Conservation (phyloP, 2,113 vertebrate genomes). For the Ramphastos sulfuratus region DNA sequence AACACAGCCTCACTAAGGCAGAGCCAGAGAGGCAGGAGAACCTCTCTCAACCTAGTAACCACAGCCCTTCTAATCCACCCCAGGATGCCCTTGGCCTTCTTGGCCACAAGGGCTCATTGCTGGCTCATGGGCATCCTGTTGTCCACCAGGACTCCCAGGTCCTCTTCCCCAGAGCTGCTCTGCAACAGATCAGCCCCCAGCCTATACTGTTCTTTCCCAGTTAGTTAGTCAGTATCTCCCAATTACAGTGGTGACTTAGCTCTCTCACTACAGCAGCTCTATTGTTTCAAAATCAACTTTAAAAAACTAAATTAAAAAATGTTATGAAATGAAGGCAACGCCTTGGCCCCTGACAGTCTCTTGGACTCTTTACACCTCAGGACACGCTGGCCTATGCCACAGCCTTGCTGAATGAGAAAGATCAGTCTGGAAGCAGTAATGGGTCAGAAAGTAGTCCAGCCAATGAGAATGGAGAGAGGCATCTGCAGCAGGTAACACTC, state of each 20-base stretch:
- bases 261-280: neutral
- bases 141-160: too few relatives aligned
- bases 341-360: neutral
- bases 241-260: neutral
- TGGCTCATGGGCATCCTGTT: too few relatives aligned
- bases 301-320: neutral
- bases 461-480: slow-evolving; percentile 91
- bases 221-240: neutral
- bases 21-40: too few relatives aligned
- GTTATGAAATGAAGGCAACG: neutral
- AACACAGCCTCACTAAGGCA: too few relatives aligned
- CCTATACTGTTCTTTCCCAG: too few relatives aligned
- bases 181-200: too few relatives aligned
- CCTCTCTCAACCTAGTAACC: too few relatives aligned
- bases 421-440: slow-evolving; percentile 98
- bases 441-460: slow-evolving; percentile 97
- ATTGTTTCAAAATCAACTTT: neutral
- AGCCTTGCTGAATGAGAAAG: slow-evolving; percentile 95
- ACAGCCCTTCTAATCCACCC: too few relatives aligned
- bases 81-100: too few relatives aligned
- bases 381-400: slow-evolving; percentile 97
- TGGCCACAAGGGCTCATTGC: too few relatives aligned
- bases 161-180: too few relatives aligned
- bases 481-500: slow-evolving; percentile 88
- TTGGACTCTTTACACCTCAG: slow-evolving; percentile 65